A percentile compares a stretch with the other conserved stretches of the same genome.
phyloP scores from a whole-genome alignment of 2,888 invertebrate species.

The Augiades crinisus region DNA sequence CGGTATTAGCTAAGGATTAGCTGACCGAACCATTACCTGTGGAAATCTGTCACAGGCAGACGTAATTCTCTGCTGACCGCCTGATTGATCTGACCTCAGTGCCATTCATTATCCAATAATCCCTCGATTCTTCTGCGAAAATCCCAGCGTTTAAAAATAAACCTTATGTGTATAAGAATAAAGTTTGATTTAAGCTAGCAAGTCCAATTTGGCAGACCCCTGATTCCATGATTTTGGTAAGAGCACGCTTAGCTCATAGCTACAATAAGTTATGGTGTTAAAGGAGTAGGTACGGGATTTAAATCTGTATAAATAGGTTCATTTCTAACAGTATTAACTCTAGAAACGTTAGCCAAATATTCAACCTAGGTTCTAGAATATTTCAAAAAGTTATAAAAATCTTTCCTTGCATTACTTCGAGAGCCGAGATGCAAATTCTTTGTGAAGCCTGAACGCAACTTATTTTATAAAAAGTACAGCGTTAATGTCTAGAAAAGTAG shows the following conservation, averaged over 20 bases:
- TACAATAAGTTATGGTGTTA: constrained; percentile 25
- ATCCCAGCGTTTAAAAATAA: not conserved
- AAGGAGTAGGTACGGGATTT: constrained; percentile 18
- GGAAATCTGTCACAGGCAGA: constrained; percentile 23
- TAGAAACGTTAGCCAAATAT: constrained; percentile 11
- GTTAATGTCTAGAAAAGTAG: constrained; percentile 5
- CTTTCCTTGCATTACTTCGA: not conserved
- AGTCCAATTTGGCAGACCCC: constrained; percentile 19
- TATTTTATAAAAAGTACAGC: not conserved
- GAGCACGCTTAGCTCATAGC: constrained; percentile 19
- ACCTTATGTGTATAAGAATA: not conserved
- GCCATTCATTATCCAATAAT: constrained; percentile 25
- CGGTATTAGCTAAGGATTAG: constrained; percentile 6
- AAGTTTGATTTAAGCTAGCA: not conserved
- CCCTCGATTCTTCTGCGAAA: constrained; percentile 5
- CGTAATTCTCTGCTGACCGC: constrained; percentile 22
- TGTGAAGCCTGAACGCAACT: not conserved
- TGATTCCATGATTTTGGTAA: constrained; percentile 22
- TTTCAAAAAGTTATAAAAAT: constrained; percentile 1
- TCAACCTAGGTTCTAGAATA: not conserved
- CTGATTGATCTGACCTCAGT: constrained; percentile 22
- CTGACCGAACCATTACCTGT: constrained; percentile 16
- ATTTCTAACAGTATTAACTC: constrained; percentile 21
- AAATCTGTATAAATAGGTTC: constrained; percentile 23
- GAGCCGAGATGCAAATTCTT: not conserved